A percentile compares a stretch with the other conserved stretches of the same genome.
phyloP scores from a whole-genome alignment of 1,140 invertebrate species.

The Ridgeia piscesae region DNA sequence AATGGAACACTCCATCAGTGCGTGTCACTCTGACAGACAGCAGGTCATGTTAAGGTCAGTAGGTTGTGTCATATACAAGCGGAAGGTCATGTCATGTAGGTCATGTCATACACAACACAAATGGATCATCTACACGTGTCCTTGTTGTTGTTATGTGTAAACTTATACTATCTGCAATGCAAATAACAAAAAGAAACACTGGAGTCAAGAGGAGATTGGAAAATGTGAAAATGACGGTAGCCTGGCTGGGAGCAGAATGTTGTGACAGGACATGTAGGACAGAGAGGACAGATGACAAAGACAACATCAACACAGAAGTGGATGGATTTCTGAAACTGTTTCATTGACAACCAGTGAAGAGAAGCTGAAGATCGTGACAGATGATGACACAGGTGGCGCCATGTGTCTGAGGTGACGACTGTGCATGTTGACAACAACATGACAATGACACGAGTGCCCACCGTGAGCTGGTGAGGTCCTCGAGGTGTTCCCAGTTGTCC shows the following conservation, averaged over 20 bases:
- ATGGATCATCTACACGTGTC: neutral
- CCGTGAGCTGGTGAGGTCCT: slow-evolving; percentile 60
- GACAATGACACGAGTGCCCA: slow-evolving; percentile 23
- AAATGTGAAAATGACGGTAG: no score
- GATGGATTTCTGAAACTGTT: no score
- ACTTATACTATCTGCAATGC: neutral
- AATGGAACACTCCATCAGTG: neutral
- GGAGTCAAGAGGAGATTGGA: no score
- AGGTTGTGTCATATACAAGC: neutral
- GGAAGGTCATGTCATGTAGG: no score
- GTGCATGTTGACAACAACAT: neutral
- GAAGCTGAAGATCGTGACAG: no score
- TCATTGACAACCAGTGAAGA: no score
- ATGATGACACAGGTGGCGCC: no score
- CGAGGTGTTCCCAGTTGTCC: slow-evolving; percentile 89
- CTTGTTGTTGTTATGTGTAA: neutral
- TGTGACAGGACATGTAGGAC: no score
- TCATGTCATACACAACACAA: no score
- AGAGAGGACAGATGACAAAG: no score
- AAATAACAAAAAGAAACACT: neutral
- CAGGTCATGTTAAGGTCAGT: neutral
- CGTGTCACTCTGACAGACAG: neutral
- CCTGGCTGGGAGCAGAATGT: no score
- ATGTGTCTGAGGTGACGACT: no score
- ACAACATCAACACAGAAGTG: neutral